Evolutionary conservation across 1,140 invertebrate species (phyloP).

Genomic region (Oryctes rhinoceros): DNA sequence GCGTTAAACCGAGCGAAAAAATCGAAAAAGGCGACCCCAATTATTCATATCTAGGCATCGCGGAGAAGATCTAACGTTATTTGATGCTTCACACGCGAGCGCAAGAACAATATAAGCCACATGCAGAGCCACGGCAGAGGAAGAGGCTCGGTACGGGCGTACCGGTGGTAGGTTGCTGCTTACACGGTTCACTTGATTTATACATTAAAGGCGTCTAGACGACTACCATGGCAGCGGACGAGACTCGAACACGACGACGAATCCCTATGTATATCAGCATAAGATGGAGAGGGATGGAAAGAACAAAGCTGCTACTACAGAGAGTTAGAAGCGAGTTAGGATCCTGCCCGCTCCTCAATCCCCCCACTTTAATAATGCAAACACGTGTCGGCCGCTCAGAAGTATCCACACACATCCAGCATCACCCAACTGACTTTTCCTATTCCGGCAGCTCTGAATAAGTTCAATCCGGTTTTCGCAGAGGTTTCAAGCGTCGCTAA

Average conservation of each 20-base stretch:
- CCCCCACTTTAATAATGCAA: slow-evolving; percentile 9
- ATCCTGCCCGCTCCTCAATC: not conserved
- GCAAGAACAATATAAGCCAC: not conserved
- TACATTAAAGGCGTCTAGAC: slow-evolving; percentile 18
- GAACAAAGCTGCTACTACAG: no score
- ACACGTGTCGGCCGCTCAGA: not conserved
- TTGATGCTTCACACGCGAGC: not conserved
- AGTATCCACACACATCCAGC: not conserved
- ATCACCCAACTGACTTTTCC: not conserved
- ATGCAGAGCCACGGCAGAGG: no score
- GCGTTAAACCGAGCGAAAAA: not conserved
- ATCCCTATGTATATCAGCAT: no score
- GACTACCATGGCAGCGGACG: not conserved
- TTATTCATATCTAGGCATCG: slow-evolving; percentile 12
- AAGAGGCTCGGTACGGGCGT: no score
- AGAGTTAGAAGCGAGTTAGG: not conserved
- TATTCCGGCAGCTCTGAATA: not conserved
- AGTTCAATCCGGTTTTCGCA: not conserved
- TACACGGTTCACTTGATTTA: slow-evolving; percentile 18
- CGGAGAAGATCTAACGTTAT: not conserved
- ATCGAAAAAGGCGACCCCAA: not conserved
- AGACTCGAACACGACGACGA: no score
- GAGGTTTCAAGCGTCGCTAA: not conserved
- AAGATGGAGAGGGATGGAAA: no score
- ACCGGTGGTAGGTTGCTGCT: not conserved